A percentile compares a stretch with the other conserved stretches of the same genome.
These are phyloP conservation scores for Falco concolor DNA, from an alignment of 2,797 vertebrate species.

Conservation along the genomic window DNA sequence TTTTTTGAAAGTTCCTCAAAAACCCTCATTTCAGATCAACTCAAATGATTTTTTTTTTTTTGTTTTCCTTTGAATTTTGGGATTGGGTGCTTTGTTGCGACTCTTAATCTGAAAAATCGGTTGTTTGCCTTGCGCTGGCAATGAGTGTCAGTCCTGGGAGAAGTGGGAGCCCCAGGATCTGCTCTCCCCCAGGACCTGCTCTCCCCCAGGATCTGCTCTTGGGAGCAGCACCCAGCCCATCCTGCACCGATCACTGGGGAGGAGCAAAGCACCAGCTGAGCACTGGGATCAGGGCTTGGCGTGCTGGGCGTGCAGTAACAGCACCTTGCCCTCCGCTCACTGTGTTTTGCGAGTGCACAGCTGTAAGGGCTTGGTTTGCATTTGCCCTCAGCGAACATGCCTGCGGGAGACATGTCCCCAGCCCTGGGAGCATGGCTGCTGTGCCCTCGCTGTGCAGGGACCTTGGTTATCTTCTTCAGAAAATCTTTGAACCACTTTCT, in stretches of 20 bases:
- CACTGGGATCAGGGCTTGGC: background rate
- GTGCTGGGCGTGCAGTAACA: background rate
- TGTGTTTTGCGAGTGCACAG: background rate
- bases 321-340: background rate
- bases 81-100: background rate
- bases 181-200: too few species aligned
- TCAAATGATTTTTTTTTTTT: background rate
- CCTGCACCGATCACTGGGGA: background rate
- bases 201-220: background rate
- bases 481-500: background rate
- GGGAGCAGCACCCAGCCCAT: background rate
- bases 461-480: background rate
- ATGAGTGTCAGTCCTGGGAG: rapidly evolving
- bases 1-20: background rate
- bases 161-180: background rate
- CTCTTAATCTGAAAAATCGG: background rate
- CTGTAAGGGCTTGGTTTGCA: background rate
- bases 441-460: background rate
- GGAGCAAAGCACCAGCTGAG: background rate
- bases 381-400: background rate
- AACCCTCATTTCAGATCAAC: background rate
- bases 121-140: background rate
- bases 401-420: background rate
- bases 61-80: background rate
- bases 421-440: background rate